These are phyloP conservation scores for Dugesia japonica DNA, from an alignment of 2,888 invertebrate genomes.

Conservation along the genomic window DNA sequence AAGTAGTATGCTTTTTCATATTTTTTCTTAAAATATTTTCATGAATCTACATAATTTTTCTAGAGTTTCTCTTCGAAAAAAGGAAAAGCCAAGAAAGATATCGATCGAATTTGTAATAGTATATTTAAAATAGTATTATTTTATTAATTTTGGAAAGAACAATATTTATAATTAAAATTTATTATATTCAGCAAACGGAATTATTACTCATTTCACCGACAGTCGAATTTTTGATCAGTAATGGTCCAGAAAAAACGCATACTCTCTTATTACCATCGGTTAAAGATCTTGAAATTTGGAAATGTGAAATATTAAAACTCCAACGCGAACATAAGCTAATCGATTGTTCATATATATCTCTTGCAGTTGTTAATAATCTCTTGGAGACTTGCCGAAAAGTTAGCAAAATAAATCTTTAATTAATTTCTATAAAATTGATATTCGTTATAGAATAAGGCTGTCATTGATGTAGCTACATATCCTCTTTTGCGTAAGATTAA, in stretches of 20 bases:
- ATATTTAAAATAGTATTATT: conserved; percentile 3
- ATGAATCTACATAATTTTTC: no score
- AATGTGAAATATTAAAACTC: not conserved
- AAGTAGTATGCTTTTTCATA: no score
- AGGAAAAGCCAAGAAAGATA: not conserved
- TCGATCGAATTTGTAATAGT: not conserved
- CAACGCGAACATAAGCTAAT: not conserved
- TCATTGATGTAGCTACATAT: not conserved
- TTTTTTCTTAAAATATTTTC: no score
- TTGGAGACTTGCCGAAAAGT: not conserved
- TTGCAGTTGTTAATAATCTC: not conserved
- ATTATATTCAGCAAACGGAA: not conserved
- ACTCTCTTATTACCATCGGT: not conserved
- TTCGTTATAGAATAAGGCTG: not conserved
- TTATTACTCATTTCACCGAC: not conserved
- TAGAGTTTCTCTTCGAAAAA: not conserved
- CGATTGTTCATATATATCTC: not conserved
- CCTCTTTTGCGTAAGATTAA: not conserved
- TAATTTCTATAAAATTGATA: not conserved
- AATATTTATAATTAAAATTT: not conserved
- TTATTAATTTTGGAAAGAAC: not conserved
- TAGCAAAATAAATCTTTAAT: not conserved
- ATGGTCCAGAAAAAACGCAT: not conserved
- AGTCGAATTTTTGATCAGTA: not conserved
- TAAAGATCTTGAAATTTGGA: not conserved